phyloP scores from a whole-genome alignment of 2,113 vertebrate species.

The Atlantisia rogersi region DNA sequence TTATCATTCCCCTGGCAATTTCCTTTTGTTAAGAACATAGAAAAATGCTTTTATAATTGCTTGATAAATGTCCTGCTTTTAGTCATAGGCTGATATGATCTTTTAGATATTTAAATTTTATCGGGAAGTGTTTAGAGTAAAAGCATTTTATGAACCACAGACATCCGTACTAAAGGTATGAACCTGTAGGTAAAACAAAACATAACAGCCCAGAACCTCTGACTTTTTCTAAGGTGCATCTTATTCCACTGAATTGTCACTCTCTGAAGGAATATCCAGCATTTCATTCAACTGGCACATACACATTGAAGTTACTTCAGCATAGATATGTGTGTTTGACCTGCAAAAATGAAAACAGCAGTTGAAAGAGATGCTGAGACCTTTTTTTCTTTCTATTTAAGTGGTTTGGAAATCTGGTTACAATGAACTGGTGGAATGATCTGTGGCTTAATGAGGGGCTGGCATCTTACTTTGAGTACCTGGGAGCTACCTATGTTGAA shows the following conservation, averaged over 20 bases:
- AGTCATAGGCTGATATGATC: background rate
- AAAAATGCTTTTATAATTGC: background rate
- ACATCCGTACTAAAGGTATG: background rate
- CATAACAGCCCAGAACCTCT: background rate
- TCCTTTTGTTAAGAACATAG: background rate
- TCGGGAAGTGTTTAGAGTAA: background rate
- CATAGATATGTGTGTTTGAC: background rate
- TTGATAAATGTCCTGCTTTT: background rate
- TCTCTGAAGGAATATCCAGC: background rate
- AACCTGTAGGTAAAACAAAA: background rate
- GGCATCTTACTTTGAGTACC: slow-evolving; percentile 77
- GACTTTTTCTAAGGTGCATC: background rate
- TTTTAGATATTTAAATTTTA: background rate
- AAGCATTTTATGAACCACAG: background rate
- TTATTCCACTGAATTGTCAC: background rate
- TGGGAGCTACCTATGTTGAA: slow-evolving; percentile 56
- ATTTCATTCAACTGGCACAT: background rate
- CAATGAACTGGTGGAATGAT: slow-evolving; percentile 86
- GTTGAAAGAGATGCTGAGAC: background rate
- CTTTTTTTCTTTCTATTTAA: slow-evolving; percentile 52
- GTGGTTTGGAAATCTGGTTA: slow-evolving; percentile 88
- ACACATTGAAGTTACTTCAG: background rate
- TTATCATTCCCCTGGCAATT: background rate
- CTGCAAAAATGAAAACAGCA: background rate
- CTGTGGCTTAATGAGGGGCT: slow-evolving; percentile 86